Percentiles rank a stretch among this genome's conserved stretches.
Conservation (phyloP, 1,140 invertebrate species). For the Leptopilina boulardi region DNA sequence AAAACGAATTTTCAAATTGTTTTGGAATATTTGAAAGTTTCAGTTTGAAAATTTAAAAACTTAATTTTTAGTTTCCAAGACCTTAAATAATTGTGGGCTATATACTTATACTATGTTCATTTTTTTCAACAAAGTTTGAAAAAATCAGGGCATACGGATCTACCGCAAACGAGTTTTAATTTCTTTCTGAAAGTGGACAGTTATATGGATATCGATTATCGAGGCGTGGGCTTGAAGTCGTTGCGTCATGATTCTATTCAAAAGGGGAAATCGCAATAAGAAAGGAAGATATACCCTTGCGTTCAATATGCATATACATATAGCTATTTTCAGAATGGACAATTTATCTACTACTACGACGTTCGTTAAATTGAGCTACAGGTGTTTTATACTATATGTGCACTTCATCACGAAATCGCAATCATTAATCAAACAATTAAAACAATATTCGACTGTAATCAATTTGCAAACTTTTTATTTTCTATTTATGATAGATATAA, state of each 20-base stretch:
- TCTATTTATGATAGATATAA: too few relatives aligned
- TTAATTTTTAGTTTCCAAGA: too few relatives aligned
- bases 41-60: too few relatives aligned
- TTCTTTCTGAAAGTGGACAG: constrained; percentile 22
- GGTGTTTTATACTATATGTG: constrained; percentile 26
- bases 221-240: constrained; percentile 13
- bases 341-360: constrained; percentile 13
- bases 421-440: neutral
- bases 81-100: too few relatives aligned
- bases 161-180: constrained; percentile 15
- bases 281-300: neutral
- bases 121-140: neutral
- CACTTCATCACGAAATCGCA: neutral
- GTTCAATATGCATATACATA: too few relatives aligned
- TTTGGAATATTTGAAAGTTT: too few relatives aligned
- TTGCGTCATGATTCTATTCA: constrained; percentile 20
- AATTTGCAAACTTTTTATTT: neutral
- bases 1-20: too few relatives aligned
- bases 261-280: neutral
- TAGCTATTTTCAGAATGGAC: neutral
- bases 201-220: constrained; percentile 30
- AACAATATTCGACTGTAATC: neutral
- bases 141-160: neutral
- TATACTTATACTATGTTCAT: too few relatives aligned
- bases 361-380: constrained; percentile 35